Evolutionary conservation across 2,888 invertebrate species (phyloP).

Genomic region (Stenchaetothrips biformis): DNA sequence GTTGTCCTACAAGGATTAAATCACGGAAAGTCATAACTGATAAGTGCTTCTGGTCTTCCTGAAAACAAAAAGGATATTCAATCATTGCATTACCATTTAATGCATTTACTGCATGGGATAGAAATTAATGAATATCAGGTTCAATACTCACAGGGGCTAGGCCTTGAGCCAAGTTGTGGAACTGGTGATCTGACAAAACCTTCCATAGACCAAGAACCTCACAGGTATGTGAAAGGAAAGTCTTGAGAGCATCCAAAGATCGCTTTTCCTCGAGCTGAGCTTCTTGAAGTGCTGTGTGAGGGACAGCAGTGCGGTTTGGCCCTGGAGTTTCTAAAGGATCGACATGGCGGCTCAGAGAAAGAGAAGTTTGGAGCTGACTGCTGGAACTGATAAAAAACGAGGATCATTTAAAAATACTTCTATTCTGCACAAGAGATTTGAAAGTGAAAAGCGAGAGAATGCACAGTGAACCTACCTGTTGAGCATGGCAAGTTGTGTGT

Average conservation of each 20-base stretch:
- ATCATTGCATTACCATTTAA: constrained; percentile 35
- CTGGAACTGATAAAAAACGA: neutral
- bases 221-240: constrained; percentile 69
- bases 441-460: no score
- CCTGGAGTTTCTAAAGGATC: neutral
- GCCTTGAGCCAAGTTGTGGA: constrained; percentile 70
- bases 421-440: neutral
- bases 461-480: neutral
- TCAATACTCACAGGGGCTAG: constrained; percentile 43
- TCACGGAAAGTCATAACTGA: constrained; percentile 61
- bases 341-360: neutral
- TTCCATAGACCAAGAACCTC: constrained; percentile 93
- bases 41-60: constrained; percentile 57
- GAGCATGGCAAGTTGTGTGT: constrained; percentile 34
- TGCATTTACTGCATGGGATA: neutral
- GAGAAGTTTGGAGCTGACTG: neutral
- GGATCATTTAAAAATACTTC: neutral
- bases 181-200: constrained; percentile 85
- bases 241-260: constrained; percentile 69
- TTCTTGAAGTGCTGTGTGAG: constrained; percentile 37
- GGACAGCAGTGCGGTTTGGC: neutral
- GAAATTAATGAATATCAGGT: neutral
- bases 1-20: constrained; percentile 71
- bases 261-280: constrained; percentile 60
- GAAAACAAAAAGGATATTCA: constrained; percentile 37